These are phyloP conservation scores for Tachypleus tridentatus DNA, from an alignment of 1,140 invertebrate genomes.

Conservation along the genomic window DNA sequence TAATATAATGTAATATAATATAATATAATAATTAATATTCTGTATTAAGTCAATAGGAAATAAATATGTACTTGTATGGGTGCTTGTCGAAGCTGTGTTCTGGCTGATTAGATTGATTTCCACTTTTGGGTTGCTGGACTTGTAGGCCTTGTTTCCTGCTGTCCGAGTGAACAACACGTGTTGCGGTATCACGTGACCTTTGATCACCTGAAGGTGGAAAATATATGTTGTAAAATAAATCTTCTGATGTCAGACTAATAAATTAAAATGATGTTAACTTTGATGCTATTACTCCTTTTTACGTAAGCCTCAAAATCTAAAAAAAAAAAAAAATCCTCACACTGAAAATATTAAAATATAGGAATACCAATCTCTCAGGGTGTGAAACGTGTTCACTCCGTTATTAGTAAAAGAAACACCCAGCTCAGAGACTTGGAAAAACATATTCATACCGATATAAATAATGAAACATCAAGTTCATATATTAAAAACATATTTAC, in stretches of 20 bases:
- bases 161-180: slow-evolving; percentile 72
- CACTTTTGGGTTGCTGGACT: slow-evolving; percentile 59
- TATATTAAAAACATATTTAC: no score
- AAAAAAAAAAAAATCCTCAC: neutral
- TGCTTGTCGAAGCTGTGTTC: slow-evolving; percentile 15
- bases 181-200: slow-evolving; percentile 76
- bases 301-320: neutral
- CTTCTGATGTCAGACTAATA: no score
- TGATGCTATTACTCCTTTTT: neutral
- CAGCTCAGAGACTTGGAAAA: no score
- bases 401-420: no score
- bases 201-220: slow-evolving; percentile 44
- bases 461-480: no score
- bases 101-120: slow-evolving; percentile 34
- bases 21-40: no score
- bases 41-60: slow-evolving; percentile 3
- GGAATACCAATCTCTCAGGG: neutral
- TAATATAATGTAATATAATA: no score
- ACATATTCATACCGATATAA: no score
- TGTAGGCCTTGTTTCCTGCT: slow-evolving; percentile 36
- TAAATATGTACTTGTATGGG: slow-evolving; percentile 11
- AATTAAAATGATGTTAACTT: neutral
- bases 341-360: neutral
- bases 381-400: neutral
- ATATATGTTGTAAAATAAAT: no score